Evolutionary conservation across 2,113 vertebrate species (phyloP).

Genomic region (Setophaga coronata): DNA sequence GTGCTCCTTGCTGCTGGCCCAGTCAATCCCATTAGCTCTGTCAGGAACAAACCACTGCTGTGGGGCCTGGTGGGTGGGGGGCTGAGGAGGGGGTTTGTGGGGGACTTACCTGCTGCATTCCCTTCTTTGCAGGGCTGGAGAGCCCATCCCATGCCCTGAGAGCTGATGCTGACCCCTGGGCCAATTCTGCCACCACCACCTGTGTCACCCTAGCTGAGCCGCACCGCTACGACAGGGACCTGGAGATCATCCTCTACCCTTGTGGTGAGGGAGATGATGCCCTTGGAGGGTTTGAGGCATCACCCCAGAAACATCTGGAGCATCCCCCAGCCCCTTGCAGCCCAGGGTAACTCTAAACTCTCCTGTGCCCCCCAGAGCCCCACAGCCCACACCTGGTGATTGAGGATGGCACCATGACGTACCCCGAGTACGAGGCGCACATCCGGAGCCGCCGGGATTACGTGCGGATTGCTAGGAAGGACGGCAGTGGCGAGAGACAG

Average conservation of each 20-base stretch:
- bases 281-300: neutral
- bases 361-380: conserved; percentile 79
- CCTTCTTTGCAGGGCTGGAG: conserved; percentile 77
- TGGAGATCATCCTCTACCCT: conserved; percentile 93
- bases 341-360: neutral
- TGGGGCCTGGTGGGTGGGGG: accelerated
- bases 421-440: conserved; percentile 85
- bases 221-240: conserved; percentile 84
- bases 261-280: conserved; percentile 80
- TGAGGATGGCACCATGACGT: conserved; percentile 85
- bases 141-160: conserved; percentile 91
- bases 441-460: conserved; percentile 87
- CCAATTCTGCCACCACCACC: conserved; percentile 88
- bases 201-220: conserved; percentile 92
- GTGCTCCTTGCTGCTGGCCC: neutral
- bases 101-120: neutral
- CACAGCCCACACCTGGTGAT: conserved; percentile 88
- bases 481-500: conserved; percentile 84
- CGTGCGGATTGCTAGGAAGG: conserved; percentile 79
- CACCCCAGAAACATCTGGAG: neutral
- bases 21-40: neutral
- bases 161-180: conserved; percentile 90
- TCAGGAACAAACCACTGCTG: neutral
- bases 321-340: neutral
- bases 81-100: accelerated